These are phyloP conservation scores for Cuniculus paca DNA, from an alignment of 2,797 vertebrate genomes.

Conservation along the genomic window DNA sequence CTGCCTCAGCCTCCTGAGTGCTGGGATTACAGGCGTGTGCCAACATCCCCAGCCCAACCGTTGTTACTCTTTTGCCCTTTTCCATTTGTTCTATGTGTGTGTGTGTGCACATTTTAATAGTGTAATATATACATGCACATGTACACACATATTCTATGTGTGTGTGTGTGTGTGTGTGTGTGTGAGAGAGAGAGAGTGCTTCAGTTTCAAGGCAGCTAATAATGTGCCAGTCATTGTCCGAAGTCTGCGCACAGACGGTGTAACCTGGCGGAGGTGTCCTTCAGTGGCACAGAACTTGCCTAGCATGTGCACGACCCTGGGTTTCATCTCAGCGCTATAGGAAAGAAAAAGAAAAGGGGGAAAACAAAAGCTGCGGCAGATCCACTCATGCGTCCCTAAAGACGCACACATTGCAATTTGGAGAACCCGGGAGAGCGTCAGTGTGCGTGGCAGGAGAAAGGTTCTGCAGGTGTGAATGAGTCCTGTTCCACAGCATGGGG, in stretches of 20 bases:
- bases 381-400: not conserved
- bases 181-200: not conserved
- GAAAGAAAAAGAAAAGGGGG: not conserved
- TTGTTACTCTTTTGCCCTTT: not conserved
- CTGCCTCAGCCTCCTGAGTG: not conserved
- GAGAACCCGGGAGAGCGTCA: no score
- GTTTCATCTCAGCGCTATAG: not conserved
- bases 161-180: not conserved
- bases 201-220: not conserved
- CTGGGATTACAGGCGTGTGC: not conserved
- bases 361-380: not conserved
- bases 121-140: not conserved
- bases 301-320: not conserved
- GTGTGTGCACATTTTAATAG: not conserved
- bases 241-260: not conserved
- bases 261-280: not conserved
- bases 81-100: no score
- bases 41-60: not conserved
- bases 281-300: no score
- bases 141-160: not conserved
- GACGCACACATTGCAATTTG: not conserved
- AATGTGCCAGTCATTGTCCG: fast-evolving
- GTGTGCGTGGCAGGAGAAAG: not conserved
- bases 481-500: not conserved
- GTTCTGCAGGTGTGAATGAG: not conserved